These are phyloP conservation scores for Caretta caretta DNA, from an alignment of 2,113 vertebrate genomes.

Conservation along the genomic window DNA sequence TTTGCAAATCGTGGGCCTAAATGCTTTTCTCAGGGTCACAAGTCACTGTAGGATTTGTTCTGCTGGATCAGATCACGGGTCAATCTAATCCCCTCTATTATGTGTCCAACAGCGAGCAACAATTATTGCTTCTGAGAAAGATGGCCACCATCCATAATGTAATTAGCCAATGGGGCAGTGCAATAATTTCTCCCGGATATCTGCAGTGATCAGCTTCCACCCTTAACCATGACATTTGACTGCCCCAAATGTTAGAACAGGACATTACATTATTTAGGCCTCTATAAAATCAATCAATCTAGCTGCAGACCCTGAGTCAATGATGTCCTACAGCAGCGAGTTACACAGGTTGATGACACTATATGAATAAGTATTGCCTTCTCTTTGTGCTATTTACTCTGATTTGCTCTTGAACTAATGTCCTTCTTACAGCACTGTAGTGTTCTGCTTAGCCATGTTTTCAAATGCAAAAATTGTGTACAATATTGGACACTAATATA, in stretches of 20 bases:
- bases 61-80: conserved; percentile 58
- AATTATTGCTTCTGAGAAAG: background rate
- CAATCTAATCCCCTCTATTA: background rate
- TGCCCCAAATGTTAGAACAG: background rate
- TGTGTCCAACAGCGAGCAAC: background rate
- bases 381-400: background rate
- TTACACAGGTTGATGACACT: accelerated
- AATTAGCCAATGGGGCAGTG: background rate
- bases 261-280: accelerated
- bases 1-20: background rate
- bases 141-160: background rate
- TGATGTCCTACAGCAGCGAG: background rate
- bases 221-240: background rate
- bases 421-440: background rate
- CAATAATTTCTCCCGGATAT: background rate
- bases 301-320: background rate
- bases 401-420: background rate
- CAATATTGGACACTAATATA: background rate
- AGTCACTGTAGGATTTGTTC: background rate
- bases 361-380: background rate
- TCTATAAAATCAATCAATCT: accelerated
- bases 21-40: background rate
- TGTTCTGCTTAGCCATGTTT: accelerated
- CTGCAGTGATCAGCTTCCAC: background rate
- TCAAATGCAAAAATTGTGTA: accelerated